phyloP scores from a whole-genome alignment of 2,797 vertebrate genomes.

The Coendou prehensilis region DNA sequence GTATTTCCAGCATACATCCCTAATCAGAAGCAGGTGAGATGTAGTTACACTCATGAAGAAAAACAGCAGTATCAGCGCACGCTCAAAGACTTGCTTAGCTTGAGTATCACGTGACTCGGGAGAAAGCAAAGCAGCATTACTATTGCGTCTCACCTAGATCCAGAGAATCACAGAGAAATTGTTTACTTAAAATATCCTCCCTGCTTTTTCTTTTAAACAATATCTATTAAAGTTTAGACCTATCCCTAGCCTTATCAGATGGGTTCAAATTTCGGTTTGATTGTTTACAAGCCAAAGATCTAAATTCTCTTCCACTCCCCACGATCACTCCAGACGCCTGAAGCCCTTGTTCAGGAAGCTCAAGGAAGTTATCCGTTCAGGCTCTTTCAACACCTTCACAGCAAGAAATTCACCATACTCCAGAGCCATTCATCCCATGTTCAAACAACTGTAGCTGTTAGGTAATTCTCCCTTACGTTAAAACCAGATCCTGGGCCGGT shows the following conservation, averaged over 20 bases:
- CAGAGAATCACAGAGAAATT: constrained; percentile 44
- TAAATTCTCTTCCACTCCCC: constrained; percentile 64
- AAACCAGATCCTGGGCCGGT: constrained; percentile 8
- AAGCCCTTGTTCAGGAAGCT: constrained; percentile 38
- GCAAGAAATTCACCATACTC: not conserved
- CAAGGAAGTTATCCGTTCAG: not conserved
- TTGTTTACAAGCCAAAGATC: constrained; percentile 58
- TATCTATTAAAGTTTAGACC: constrained; percentile 41
- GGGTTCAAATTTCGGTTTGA: constrained; percentile 63
- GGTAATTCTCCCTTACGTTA: constrained; percentile 50
- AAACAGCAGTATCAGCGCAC: not conserved
- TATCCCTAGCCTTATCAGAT: constrained; percentile 26
- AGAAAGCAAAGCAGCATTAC: constrained; percentile 7
- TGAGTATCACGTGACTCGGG: not conserved
- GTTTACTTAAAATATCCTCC: constrained; percentile 41
- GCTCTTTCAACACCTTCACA: constrained; percentile 26
- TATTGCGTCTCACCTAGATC: not conserved
- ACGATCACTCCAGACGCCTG: constrained; percentile 4
- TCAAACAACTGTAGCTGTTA: constrained; percentile 49
- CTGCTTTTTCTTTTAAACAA: constrained; percentile 1
- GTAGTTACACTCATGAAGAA: not conserved
- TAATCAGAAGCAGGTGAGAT: not conserved
- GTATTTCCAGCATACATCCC: not conserved
- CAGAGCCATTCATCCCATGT: not conserved
- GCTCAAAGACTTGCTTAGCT: not conserved